Evolutionary conservation across 2,888 invertebrate species (phyloP).

Genomic region (Eupithecia insigniata): DNA sequence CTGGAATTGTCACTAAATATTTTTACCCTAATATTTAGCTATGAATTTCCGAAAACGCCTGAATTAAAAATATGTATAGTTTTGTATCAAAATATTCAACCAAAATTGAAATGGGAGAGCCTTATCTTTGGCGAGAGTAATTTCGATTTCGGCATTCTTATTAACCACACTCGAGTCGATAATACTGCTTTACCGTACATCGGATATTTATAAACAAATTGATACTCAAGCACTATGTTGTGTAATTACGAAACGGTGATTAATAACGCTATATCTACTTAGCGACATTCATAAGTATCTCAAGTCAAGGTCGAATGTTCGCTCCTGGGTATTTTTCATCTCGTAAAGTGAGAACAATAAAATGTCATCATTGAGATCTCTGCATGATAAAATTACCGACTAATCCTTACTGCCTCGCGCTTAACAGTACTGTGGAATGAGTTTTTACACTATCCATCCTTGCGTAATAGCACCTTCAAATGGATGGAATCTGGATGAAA

Average conservation of each 20-base stretch:
- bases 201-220: slow-evolving; percentile 5
- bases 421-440: neutral
- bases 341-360: neutral
- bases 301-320: slow-evolving; percentile 1
- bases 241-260: neutral
- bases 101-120: too few relatives aligned
- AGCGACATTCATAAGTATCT: neutral
- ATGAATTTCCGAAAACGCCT: too few relatives aligned
- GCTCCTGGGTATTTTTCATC: neutral
- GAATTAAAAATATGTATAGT: too few relatives aligned
- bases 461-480: neutral
- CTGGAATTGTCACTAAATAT: too few relatives aligned
- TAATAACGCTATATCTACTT: neutral
- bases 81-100: too few relatives aligned
- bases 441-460: neutral
- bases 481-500: neutral
- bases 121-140: neutral
- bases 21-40: too few relatives aligned
- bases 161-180: neutral
- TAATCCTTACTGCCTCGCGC: neutral
- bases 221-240: neutral
- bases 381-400: neutral
- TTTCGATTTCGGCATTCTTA: neutral
- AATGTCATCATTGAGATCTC: neutral
- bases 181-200: neutral